Evolutionary conservation across 2,888 invertebrate genomes (phyloP).

Genomic region (Hydroisotoma schaefferi): DNA sequence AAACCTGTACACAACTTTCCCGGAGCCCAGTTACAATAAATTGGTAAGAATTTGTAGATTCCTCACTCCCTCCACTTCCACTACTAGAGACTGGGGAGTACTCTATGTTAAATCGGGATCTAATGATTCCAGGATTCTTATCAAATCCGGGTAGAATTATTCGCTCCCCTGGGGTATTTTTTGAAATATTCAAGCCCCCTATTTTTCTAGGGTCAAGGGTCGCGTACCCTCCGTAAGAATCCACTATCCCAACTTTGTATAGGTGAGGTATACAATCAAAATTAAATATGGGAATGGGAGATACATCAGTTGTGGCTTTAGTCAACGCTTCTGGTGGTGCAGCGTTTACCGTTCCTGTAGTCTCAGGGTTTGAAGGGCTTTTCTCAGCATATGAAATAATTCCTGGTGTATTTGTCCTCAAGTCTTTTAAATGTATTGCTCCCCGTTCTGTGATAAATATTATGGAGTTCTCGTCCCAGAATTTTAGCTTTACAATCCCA

Average conservation of each 20-base stretch:
- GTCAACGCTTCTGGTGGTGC: background rate
- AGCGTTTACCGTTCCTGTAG: background rate
- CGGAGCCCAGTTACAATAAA: constrained; percentile 46
- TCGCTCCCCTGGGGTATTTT: constrained; percentile 3
- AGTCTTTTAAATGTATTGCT: constrained; percentile 32
- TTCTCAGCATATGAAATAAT: constrained; percentile 22
- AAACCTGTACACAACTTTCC: constrained; percentile 38
- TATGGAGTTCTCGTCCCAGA: constrained; percentile 37
- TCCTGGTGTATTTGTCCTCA: constrained; percentile 18
- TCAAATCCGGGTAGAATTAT: constrained; percentile 26
- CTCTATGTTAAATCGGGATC: constrained; percentile 44
- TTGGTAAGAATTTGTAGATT: constrained; percentile 23
- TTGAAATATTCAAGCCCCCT: background rate
- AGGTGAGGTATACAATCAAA: constrained; percentile 32
- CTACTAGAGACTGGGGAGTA: constrained; percentile 29
- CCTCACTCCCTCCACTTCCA: background rate
- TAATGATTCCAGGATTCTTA: constrained; percentile 8
- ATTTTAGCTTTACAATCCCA: constrained; percentile 31
- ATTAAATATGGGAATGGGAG: constrained; percentile 12
- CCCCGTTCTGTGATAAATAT: constrained; percentile 34
- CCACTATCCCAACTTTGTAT: constrained; percentile 34
- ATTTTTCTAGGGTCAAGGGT: constrained; percentile 31
- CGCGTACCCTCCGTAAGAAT: constrained; percentile 44
- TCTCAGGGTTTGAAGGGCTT: constrained; percentile 10
- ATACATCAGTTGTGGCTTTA: background rate